Evolutionary conservation across 2,888 invertebrate species (phyloP), one percentile per base, ranked within the genome.

Genomic region (Drosophila anomalata): DNA sequence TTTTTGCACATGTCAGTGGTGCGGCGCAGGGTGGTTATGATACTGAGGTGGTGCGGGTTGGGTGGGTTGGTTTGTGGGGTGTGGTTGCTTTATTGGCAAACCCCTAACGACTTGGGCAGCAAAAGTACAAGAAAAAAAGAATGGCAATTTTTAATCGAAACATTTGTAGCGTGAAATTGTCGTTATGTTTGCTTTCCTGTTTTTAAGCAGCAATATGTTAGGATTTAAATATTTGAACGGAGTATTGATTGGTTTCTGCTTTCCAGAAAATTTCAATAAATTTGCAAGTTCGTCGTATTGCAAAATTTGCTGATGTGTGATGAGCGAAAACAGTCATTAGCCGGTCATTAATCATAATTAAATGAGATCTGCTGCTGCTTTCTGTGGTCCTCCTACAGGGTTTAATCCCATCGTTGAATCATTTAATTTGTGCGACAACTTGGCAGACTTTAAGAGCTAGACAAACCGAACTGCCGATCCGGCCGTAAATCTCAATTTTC

Each of bases 121-220:
- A 48, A 57, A 57, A 67, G 29, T 41, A 50, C 50, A 33, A 44
- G 63, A 55, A 11, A 36, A 42, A 24, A 26, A 24, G 42, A 31
- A 42, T 12, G 58, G 26, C 36, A 44, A 71, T 61, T 87, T 81
- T 81, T 84, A 87, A 87, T 84, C 87, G 87, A 81, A 85, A 75
- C 85, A 85, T 88, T 85, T 85, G 88, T 86, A 71, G 80, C 85
- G 83, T 85, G 86, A 85, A 85, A 85, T 85, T 87, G 85, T 78
- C 88, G 61, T 79, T 77, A 66, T 76, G 59, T 75, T 72, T 76
- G 68, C 44, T 17, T 39, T 69, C 36, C 41, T 59, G 54, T 69
- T 29, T 76, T 76, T 63, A 61, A 66, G 29, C 61, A 53, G 59
- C 83, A 83, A 83, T 86, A 86, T 83, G 88, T 71, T 86, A 47